phyloP scores from a whole-genome alignment of 2,888 invertebrate genomes.

The Hedya salicella region DNA sequence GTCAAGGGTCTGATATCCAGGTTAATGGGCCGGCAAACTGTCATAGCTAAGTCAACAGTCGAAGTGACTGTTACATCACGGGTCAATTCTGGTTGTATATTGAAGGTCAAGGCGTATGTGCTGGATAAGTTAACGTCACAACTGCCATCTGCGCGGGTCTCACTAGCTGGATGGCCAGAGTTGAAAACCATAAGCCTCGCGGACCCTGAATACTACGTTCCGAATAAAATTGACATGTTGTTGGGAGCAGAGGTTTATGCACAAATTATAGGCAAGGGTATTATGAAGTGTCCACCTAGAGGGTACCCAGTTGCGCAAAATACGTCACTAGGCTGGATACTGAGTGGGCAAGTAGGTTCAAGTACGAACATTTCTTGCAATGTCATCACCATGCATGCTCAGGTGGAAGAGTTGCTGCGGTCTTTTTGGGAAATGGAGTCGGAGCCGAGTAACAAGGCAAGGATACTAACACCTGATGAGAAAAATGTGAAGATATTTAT shows the following conservation, averaged over 20 bases:
- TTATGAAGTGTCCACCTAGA: slow-evolving; percentile 35
- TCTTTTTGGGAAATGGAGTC: slow-evolving; percentile 50
- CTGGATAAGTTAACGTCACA: no score
- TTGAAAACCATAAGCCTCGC: slow-evolving; percentile 8
- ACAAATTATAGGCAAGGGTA: slow-evolving; percentile 41
- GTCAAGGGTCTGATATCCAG: no score
- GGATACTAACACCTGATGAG: slow-evolving; percentile 45
- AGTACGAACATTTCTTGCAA: no score
- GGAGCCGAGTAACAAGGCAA: slow-evolving; percentile 34
- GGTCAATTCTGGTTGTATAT: no score
- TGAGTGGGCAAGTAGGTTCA: slow-evolving; percentile 43
- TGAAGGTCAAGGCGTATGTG: no score
- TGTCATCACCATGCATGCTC: slow-evolving; percentile 41
- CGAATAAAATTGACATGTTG: slow-evolving; percentile 44
- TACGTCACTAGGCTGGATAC: slow-evolving; percentile 47
- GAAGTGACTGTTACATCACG: no score
- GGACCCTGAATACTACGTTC: slow-evolving; percentile 31
- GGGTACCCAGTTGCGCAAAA: slow-evolving; percentile 44
- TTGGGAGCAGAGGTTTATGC: slow-evolving; percentile 40
- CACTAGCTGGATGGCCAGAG: slow-evolving; percentile 7
- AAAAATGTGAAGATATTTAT: slow-evolving; percentile 44
- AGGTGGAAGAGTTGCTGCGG: slow-evolving; percentile 38
- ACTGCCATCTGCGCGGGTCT: not conserved
- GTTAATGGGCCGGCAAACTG: no score
- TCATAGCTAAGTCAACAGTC: no score